Evolutionary conservation across 2,797 vertebrate genomes (phyloP), one percentile per base, ranked within the genome.

Genomic region (Sebastes trivittatus): DNA sequence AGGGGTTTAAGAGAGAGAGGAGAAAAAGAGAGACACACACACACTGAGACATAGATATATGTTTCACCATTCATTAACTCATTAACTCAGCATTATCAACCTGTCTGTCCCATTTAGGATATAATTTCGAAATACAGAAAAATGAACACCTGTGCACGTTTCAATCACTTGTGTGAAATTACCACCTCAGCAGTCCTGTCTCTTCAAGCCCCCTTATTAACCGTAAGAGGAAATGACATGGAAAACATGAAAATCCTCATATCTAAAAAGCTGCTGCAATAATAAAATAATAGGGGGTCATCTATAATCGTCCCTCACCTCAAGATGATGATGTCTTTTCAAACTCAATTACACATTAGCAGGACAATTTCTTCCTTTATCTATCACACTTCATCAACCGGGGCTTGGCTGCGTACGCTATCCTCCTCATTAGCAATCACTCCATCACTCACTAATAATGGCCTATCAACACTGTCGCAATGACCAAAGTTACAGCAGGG

Each of bases 401-500:
- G 77, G 88, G 77, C 84, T 89, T 91, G 81, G 89, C 91, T 89
- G 86, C 85, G 62, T 80, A 89, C 79, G 90, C 84, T 87, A 73
- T 89, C 88, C 88, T 88, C 74, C 91, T 95, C 91, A 92, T 94
- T 95, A 95, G 91, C 90, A 92, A 93, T 94, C 92, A 88, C 89
- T 95, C 91, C 89, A 95, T 95, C 94, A 94, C 81, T 94, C 93
- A 93, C 89, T 95, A 95, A 96, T 96, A 95, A 95, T 91, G 89
- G 90, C 89, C 94, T 92, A 92, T 95, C 95, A 95, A 93, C 90
- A 83, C 81, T 92, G 93, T 94, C 93, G 92, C 88, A 87, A 75
- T 92, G 91, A 92, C 92, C 91, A 87, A 90, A 90, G 91, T 93
- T 94, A 92, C 90, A 90, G 87, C 87, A 70, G 77, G 91, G 87